A percentile compares a stretch with the other conserved stretches of the same genome.
phyloP scores from a whole-genome alignment of 30 jellyfish, hydroid and myxozoan genomes.

The Hydra vulgaris region DNA sequence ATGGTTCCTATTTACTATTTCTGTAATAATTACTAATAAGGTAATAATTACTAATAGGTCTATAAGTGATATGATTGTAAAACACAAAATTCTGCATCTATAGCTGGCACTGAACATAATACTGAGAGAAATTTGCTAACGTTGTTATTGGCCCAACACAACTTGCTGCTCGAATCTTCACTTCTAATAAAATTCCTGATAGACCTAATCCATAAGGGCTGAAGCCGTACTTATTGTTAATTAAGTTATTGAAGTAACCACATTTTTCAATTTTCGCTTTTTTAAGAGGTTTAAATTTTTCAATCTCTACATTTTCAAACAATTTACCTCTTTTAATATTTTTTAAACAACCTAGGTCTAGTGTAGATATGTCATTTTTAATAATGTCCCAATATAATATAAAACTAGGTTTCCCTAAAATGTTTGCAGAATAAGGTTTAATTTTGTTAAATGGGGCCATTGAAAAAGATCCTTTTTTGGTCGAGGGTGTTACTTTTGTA shows the following conservation, averaged over 20 bases:
- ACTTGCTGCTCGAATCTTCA: slow-evolving; percentile 7
- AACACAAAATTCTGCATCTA: slow-evolving; percentile 11
- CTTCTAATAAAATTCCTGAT: slow-evolving; percentile 1
- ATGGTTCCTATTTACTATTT: neutral
- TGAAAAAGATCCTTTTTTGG: too few relatives aligned
- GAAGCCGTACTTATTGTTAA: slow-evolving; percentile 1
- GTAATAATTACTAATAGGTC: neutral
- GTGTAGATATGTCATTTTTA: neutral
- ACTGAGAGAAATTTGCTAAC: slow-evolving; percentile 5
- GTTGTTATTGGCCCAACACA: slow-evolving; percentile 9
- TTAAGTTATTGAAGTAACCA: slow-evolving; percentile 1
- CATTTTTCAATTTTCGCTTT: slow-evolving; percentile 8
- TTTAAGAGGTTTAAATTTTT: neutral
- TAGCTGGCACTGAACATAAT: slow-evolving; percentile 10
- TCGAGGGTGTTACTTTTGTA: too few relatives aligned
- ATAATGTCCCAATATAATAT: neutral
- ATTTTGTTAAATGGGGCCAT: too few relatives aligned
- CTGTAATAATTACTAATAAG: slow-evolving; percentile 6
- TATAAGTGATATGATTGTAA: slow-evolving; percentile 3
- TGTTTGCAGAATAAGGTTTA: too few relatives aligned
- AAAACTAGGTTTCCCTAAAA: neutral
- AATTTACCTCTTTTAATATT: neutral
- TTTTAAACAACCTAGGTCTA: neutral
- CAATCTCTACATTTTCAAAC: slow-evolving; percentile 2
- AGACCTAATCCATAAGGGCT: slow-evolving; percentile 16